These are phyloP conservation scores for Acanthoscelides obtectus DNA, from an alignment of 2,888 invertebrate genomes.

Conservation along the genomic window DNA sequence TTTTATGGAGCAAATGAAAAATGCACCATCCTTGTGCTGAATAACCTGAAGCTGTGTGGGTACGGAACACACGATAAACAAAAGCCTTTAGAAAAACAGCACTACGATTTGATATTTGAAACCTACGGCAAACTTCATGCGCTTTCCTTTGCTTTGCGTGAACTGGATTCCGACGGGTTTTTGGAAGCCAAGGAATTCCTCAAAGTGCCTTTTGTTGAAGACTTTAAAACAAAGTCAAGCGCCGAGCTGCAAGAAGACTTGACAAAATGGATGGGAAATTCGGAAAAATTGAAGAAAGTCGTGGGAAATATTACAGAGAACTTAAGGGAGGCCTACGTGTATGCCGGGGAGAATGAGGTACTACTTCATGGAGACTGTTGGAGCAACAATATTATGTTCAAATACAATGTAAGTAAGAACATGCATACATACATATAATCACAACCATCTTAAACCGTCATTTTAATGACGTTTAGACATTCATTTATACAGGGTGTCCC, in stretches of 20 bases:
- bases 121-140: conserved; percentile 29
- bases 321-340: neutral
- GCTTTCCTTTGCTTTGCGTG: conserved; percentile 18
- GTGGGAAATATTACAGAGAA: neutral
- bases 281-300: conserved; percentile 5
- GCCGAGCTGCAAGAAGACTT: neutral
- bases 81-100: conserved; percentile 21
- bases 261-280: neutral
- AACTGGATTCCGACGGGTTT: neutral
- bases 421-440: neutral
- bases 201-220: neutral
- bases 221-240: neutral
- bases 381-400: conserved; percentile 35
- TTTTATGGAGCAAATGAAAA: conserved; percentile 11
- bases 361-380: conserved; percentile 36
- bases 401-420: conserved; percentile 26
- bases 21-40: conserved; percentile 11
- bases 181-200: neutral
- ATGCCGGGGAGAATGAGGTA: conserved; percentile 14
- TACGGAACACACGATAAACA: conserved; percentile 14
- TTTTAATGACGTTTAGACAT: too few species aligned
- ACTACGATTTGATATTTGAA: conserved; percentile 21
- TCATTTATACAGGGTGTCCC: too few species aligned
- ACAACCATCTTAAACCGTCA: neutral
- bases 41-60: conserved; percentile 18